Conservation (phyloP, 2,888 invertebrate species). For the Brachyptera risi region DNA sequence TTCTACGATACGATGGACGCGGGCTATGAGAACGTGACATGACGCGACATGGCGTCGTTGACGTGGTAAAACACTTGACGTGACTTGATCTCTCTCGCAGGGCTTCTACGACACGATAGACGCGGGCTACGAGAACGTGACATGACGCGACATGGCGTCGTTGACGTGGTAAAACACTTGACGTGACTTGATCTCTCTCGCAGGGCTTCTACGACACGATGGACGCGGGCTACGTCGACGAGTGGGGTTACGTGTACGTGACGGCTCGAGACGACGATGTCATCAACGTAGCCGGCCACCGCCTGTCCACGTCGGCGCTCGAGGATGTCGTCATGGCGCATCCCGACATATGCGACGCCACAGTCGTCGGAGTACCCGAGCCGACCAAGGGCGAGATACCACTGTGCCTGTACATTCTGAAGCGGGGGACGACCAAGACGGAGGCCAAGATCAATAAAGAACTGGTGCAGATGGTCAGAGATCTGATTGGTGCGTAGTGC, state of each 20-base stretch:
- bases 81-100: no score
- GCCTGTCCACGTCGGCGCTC: slow-evolving; percentile 82
- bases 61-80: no score
- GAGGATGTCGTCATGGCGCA: slow-evolving; percentile 89
- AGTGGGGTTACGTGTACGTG: slow-evolving; percentile 80
- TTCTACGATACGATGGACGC: slow-evolving; percentile 95
- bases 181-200: no score
- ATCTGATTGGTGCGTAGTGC: slow-evolving; percentile 55
- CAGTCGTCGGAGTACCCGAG: slow-evolving; percentile 88
- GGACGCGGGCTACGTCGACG: slow-evolving; percentile 87
- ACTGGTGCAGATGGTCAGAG: slow-evolving; percentile 56
- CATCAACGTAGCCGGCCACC: slow-evolving; percentile 92
- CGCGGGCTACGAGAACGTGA: slow-evolving; percentile 83
- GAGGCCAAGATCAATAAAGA: slow-evolving; percentile 54
- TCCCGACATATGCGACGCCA: slow-evolving; percentile 78
- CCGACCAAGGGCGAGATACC: slow-evolving; percentile 87
- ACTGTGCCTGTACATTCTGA: slow-evolving; percentile 77
- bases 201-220: slow-evolving; percentile 92
- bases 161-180: no score
- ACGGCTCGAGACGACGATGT: slow-evolving; percentile 91
- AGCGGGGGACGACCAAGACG: slow-evolving; percentile 51
- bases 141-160: slow-evolving; percentile 88
- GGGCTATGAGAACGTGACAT: slow-evolving; percentile 84
- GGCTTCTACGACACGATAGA: slow-evolving; percentile 95
- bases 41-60: slow-evolving; percentile 90